Conservation (phyloP, 2,113 vertebrate species). For the Colaptes auratus region DNA sequence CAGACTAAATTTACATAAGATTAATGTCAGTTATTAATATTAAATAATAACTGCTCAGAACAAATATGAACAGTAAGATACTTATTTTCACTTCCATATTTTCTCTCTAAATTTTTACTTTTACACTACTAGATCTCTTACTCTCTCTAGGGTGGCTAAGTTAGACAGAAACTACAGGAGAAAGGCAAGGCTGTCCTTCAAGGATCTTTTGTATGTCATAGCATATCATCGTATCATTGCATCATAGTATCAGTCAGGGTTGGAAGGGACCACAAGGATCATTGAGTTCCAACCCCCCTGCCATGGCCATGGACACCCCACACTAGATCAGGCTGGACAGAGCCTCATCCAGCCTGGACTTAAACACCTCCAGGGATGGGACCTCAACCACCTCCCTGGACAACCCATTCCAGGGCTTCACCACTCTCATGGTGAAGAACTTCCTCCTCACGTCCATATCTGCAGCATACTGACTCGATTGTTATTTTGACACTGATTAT, state of each 20-base stretch:
- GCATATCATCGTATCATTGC: too few relatives aligned
- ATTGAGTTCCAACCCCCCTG: too few relatives aligned
- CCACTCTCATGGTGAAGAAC: too few relatives aligned
- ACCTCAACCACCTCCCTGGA: too few relatives aligned
- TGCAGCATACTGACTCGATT: background rate
- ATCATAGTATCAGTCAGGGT: too few relatives aligned
- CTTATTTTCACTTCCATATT: background rate
- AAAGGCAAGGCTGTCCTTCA: background rate
- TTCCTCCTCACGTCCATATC: background rate
- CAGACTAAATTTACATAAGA: background rate
- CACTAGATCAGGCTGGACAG: too few relatives aligned
- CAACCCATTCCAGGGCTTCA: too few relatives aligned
- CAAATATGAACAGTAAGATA: background rate
- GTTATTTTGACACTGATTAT: background rate
- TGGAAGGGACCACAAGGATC: too few relatives aligned
- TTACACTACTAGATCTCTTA: background rate
- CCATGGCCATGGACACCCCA: too few relatives aligned
- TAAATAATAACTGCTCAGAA: background rate
- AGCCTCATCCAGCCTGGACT: too few relatives aligned
- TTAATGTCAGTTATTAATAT: background rate
- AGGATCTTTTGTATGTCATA: background rate
- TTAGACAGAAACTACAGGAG: background rate
- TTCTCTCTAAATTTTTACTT: background rate
- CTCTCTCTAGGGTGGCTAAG: background rate
- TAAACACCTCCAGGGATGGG: too few relatives aligned